Conservation (phyloP, 1,140 invertebrate genomes). For the Nilaparvata lugens region DNA sequence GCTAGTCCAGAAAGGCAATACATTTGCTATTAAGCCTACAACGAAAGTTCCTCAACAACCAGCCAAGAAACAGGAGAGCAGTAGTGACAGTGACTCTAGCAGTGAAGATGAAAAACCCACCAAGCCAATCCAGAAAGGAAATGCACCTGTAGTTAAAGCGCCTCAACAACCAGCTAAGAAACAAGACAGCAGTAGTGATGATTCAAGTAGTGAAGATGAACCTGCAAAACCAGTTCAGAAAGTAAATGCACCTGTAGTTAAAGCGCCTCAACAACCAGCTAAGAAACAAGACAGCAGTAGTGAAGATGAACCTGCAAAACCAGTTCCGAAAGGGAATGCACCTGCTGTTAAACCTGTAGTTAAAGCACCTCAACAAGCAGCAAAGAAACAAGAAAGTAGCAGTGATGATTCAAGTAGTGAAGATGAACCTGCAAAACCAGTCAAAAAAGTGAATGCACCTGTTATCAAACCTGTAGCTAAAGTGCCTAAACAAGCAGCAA, state of each 20-base stretch:
- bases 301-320: slow-evolving; percentile 19
- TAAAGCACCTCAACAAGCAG: too few species aligned
- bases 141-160: background rate
- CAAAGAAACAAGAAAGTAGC: slow-evolving; percentile 12
- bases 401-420: slow-evolving; percentile 10
- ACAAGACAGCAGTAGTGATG: slow-evolving; percentile 17
- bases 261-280: background rate
- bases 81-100: slow-evolving; percentile 15
- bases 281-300: slow-evolving; percentile 14
- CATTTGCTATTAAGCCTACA: background rate
- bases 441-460: too few species aligned
- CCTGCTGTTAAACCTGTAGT: background rate
- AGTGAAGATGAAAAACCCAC: too few species aligned
- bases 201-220: slow-evolving; percentile 4
- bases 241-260: background rate
- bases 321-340: slow-evolving; percentile 13
- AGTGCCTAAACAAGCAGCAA: slow-evolving; percentile 3
- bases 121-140: too few species aligned
- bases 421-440: slow-evolving; percentile 1
- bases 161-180: slow-evolving; percentile 5
- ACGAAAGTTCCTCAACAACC: background rate
- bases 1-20: slow-evolving; percentile 14
- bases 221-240: background rate
- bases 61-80: slow-evolving; percentile 15
- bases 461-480: background rate